Percentiles rank a stretch among this genome's conserved stretches.
Evolutionary conservation across 2,797 vertebrate species (phyloP).

Genomic region (Micropoecilia bifurca): DNA sequence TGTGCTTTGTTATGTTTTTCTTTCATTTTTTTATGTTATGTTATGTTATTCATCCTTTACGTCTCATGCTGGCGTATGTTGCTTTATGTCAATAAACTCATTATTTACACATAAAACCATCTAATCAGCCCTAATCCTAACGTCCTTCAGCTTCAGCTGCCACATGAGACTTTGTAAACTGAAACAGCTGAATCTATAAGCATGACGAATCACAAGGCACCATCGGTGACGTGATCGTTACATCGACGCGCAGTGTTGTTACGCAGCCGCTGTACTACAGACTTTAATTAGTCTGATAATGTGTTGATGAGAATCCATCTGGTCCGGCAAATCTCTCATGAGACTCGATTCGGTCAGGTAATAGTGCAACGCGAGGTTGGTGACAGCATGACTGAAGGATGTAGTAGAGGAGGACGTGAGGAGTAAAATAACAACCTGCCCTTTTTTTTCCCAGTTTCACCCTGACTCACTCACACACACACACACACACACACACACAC

Average conservation of each 20-base stretch:
- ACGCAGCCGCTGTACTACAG: neutral
- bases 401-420: conserved; percentile 45
- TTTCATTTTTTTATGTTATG: neutral
- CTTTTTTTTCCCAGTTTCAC: neutral
- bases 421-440: conserved; percentile 58
- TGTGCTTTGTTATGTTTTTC: neutral
- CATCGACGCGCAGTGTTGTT: neutral
- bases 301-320: conserved; percentile 21
- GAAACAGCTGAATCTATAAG: neutral
- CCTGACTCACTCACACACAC: conserved; percentile 3
- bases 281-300: conserved; percentile 13
- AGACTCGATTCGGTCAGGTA: conserved; percentile 38
- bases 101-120: neutral
- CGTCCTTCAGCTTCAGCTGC: neutral
- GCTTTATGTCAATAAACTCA: neutral
- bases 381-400: conserved; percentile 56
- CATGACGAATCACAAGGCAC: neutral
- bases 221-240: neutral
- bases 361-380: conserved; percentile 45
- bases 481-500: conserved; percentile 12
- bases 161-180: neutral
- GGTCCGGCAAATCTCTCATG: conserved; percentile 22
- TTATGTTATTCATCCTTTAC: neutral
- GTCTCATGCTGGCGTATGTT: neutral
- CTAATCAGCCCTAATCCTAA: neutral